Conservation (phyloP, 2,797 vertebrate species). For the Syndactyla subalaris region DNA sequence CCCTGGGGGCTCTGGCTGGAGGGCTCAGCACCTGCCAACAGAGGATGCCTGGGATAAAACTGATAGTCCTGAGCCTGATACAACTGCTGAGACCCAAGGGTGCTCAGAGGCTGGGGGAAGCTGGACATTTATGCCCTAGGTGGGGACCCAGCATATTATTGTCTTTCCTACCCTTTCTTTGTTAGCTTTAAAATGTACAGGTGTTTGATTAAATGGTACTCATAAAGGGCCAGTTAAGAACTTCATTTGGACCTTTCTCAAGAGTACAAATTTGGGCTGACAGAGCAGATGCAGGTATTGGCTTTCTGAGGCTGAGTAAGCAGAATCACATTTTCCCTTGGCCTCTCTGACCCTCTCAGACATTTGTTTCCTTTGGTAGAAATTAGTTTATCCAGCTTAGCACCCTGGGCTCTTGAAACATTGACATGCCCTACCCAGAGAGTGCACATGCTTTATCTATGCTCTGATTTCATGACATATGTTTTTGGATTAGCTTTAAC, state of each 20-base stretch:
- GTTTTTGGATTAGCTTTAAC: background rate
- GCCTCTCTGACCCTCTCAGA: background rate
- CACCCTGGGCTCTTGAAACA: background rate
- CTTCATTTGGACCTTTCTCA: background rate
- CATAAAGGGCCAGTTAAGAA: background rate
- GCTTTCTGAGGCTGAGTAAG: background rate
- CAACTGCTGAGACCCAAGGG: fast-evolving
- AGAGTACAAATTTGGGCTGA: fast-evolving
- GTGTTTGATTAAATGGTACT: background rate
- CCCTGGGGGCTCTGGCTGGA: fast-evolving
- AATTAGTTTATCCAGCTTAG: background rate
- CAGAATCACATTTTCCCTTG: background rate
- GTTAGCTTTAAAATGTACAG: background rate
- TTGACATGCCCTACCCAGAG: background rate
- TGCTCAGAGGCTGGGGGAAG: background rate
- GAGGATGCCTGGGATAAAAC: background rate
- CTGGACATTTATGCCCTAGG: fast-evolving
- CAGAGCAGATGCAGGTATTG: background rate
- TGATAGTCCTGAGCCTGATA: background rate
- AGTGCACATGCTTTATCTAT: fast-evolving
- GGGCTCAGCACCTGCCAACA: fast-evolving
- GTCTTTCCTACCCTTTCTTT: background rate
- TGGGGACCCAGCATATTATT: background rate
- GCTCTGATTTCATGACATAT: background rate
- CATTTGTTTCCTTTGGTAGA: fast-evolving